phyloP scores from a whole-genome alignment of 2,113 vertebrate genomes.

The Notothenia rossii region DNA sequence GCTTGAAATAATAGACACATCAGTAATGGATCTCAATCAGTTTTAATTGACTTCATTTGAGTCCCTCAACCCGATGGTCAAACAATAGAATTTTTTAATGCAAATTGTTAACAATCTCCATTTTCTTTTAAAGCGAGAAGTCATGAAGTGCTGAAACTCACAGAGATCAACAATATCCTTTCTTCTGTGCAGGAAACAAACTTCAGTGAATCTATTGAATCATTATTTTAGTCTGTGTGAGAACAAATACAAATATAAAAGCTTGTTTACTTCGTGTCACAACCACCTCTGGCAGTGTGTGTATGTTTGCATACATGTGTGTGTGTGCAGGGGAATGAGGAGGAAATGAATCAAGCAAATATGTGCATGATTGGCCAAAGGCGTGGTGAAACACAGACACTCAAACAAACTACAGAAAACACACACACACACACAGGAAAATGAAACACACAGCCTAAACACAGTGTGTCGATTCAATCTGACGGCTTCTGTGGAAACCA shows the following conservation, averaged over 20 bases:
- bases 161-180: conserved; percentile 25
- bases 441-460: conserved; percentile 39
- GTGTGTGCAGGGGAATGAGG: conserved; percentile 42
- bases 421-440: conserved; percentile 9
- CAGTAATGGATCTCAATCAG: background rate
- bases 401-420: conserved; percentile 25
- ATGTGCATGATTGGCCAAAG: conserved; percentile 58
- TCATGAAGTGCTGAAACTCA: background rate
- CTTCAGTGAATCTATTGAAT: conserved; percentile 35
- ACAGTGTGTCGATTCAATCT: conserved; percentile 61
- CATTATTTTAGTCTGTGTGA: conserved; percentile 15
- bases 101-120: no score
- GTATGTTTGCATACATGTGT: no score
- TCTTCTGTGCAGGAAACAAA: conserved; percentile 52
- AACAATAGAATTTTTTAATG: no score
- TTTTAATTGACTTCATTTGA: background rate
- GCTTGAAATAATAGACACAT: background rate
- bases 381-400: conserved; percentile 39
- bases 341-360: conserved; percentile 57
- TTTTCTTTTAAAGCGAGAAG: background rate
- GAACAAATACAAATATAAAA: conserved; percentile 53
- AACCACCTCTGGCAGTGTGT: conserved; percentile 38
- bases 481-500: conserved; percentile 57
- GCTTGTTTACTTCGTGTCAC: conserved; percentile 54
- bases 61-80: background rate